Evolutionary conservation across 2,797 vertebrate genomes (phyloP), one percentile per base, ranked within the genome.

Genomic region (Meda fulgida): DNA sequence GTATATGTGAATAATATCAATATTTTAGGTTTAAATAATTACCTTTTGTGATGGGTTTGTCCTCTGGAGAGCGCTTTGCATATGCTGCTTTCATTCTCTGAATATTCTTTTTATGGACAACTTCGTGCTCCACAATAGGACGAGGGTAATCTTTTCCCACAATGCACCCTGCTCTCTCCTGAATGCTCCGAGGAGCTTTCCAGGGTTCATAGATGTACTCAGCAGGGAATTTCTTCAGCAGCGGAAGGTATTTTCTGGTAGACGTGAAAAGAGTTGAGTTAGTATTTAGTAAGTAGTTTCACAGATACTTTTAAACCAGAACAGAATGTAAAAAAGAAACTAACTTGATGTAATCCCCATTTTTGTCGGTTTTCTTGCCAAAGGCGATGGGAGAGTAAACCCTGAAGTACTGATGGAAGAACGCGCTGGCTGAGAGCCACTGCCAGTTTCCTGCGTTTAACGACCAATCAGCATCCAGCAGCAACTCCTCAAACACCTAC

Each of bases 391-490:
- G 95, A 0, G 94, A 96, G 87, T 95, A 96, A 83, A 96, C 87
- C 0, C 90, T 92, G 91, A 94, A 96, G 83, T 90, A 96, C 53
- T 94, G 93, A 80, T 95, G 95, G 89, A 96, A 96, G 90, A 96
- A 96, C 21, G 95, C 53, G 1, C 95, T 96, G 1, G 95, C 95
- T 0, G 95, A 95, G 19, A 96, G 93, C 95, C 95, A 95, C 89
- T 94, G 92, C 95, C 94, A 95, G 90, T 96, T 96, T n/a, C 91
- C 93, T 13, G 94, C 92, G 6, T 95, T 95, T 88, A 96, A 90
- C 80, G 95, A 93, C 94, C 93, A 95, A 89, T 96, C 94, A 0
- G 91, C 92, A 23, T 96, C 95, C n/a, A 96, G 53, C 51, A 95
- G 83, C n/a, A 95, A 90, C 82, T 94, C 91, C 91, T 96, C 95